Evolutionary conservation across 2,797 vertebrate genomes (phyloP).

Genomic region (Cephalopachus bancanus): DNA sequence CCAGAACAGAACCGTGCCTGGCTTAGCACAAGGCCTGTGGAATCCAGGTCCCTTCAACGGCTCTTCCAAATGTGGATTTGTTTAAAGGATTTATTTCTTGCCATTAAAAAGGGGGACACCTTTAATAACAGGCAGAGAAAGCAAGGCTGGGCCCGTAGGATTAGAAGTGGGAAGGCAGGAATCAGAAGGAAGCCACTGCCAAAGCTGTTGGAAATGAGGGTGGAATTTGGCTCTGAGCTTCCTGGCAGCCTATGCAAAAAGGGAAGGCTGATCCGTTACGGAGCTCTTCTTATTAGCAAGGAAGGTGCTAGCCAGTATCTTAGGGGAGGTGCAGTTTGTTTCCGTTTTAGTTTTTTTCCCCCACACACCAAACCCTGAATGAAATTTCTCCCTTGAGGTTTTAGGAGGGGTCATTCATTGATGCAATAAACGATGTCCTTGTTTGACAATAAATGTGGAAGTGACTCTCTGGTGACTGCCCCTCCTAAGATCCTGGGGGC

Average conservation of each 20-base stretch:
- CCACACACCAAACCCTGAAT: constrained; percentile 61
- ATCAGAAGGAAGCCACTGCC: constrained; percentile 49
- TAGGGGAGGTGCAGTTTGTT: constrained; percentile 2
- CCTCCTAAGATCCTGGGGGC: not conserved
- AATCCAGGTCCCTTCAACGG: constrained; percentile 58
- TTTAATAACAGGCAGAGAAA: constrained; percentile 70
- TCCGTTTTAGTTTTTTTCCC: constrained; percentile 57
- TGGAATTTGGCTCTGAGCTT: constrained; percentile 80
- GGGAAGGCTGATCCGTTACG: constrained; percentile 73
- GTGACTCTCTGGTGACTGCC: not conserved
- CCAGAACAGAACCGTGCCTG: not conserved
- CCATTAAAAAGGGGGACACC: not conserved
- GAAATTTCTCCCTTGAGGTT: constrained; percentile 46
- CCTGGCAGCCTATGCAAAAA: constrained; percentile 80
- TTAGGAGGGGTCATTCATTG: constrained; percentile 25
- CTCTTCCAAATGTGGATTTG: constrained; percentile 69
- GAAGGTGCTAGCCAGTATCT: constrained; percentile 54
- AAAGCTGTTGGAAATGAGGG: constrained; percentile 30
- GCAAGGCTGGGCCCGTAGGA: constrained; percentile 51
- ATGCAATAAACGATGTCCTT: not conserved
- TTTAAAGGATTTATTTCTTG: constrained; percentile 70
- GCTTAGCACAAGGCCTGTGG: constrained; percentile 38
- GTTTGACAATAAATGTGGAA: not conserved
- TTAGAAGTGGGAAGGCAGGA: constrained; percentile 53
- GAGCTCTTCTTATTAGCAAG: constrained; percentile 71